A percentile compares a stretch with the other conserved stretches of the same genome.
Conservation (phyloP, 1,140 invertebrate species). For the Lasaia peninsularis region DNA sequence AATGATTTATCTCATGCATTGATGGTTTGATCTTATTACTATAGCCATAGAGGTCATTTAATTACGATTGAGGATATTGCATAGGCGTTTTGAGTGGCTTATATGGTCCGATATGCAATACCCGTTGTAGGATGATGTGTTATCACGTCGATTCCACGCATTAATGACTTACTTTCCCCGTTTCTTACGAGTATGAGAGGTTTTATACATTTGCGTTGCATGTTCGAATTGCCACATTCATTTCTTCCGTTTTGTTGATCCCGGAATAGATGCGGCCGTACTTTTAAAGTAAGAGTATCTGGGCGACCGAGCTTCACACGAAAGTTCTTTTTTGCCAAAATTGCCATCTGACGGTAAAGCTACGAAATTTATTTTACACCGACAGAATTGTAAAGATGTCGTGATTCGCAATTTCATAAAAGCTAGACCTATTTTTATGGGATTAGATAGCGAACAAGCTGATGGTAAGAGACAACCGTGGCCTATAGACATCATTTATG, state of each 20-base stretch:
- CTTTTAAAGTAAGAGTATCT: too few relatives aligned
- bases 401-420: too few relatives aligned
- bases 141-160: constrained; percentile 28
- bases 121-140: constrained; percentile 24
- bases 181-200: constrained; percentile 8
- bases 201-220: background rate
- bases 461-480: too few relatives aligned
- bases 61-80: constrained; percentile 33
- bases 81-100: constrained; percentile 26
- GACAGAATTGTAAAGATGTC: too few relatives aligned
- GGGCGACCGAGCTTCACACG: too few relatives aligned
- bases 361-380: too few relatives aligned
- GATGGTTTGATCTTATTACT: constrained; percentile 25
- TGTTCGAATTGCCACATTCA: background rate
- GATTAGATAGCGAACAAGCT: too few relatives aligned
- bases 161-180: constrained; percentile 20
- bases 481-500: too few relatives aligned
- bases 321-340: too few relatives aligned
- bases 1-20: constrained; percentile 46
- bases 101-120: constrained; percentile 33
- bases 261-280: too few relatives aligned
- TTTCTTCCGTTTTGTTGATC: background rate
- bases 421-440: too few relatives aligned
- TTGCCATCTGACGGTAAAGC: too few relatives aligned
- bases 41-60: constrained; percentile 25